Evolutionary conservation across 2,888 invertebrate genomes (phyloP), one percentile per base, ranked within the genome.

Genomic region (Polyommatus icarus): DNA sequence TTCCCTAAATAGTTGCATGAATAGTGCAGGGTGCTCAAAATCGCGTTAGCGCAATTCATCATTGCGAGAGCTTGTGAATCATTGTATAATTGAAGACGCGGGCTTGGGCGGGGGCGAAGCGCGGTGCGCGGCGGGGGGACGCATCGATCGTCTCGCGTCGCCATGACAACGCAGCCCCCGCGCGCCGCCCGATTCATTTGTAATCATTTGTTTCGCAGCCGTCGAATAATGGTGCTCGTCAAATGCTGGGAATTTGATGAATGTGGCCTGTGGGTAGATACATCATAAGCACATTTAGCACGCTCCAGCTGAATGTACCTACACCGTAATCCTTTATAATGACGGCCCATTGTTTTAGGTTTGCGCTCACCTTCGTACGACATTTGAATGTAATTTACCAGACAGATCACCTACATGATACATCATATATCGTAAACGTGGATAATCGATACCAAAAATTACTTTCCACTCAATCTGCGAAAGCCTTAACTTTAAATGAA

Each of bases 201-300:
- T 93, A 91, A 93, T 93, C 93, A 92, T 94, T 94, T 94, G 93
- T 93, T 94, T 93, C 91, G 89, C 88, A 86, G 88, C 88, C 88
- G 86, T 89, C 90, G 89, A 89, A 92, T 92, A 90, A 91, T 89
- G 90, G 89, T 84, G 85, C 86, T 89, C 87, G 88, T 91, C 90
- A 89, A 90, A 91, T 86, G 85, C 87, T 84, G 88, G 83, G 87
- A 90, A 90, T 90, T 90, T 92, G 91, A 93, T 92, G 89, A 92
- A 92, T 87, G 86, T 85, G 82, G 78, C 79, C 76, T 87, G 86
- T 85, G 82, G 78, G 79, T 76, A 76, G 78, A 79, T 73, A 78
- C 76, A 73, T 78, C 67, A 80, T 77, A 76, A 79, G 75, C 75
- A 75, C 54, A 54, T 54, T 54, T 29, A 29, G 54, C 29, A 75